A percentile compares a stretch with the other conserved stretches of the same genome.
These are phyloP conservation scores for Helicorthomorpha holstii DNA, from an alignment of 1,140 invertebrate genomes.

Conservation along the genomic window DNA sequence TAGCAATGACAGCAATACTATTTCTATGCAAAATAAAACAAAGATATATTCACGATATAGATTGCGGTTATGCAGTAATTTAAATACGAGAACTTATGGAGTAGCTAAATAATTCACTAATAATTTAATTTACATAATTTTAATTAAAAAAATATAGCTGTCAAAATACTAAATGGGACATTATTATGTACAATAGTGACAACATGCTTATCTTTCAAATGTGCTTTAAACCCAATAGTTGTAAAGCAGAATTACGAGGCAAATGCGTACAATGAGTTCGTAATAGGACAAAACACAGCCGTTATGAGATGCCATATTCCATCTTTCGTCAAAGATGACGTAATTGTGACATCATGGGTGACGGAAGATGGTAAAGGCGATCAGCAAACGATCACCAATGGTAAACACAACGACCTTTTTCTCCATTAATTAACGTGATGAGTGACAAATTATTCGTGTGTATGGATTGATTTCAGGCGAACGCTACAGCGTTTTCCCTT, in stretches of 20 bases:
- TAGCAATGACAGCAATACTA: no score
- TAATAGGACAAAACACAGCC: conserved; percentile 27
- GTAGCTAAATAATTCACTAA: no score
- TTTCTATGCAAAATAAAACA: no score
- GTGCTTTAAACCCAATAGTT: no score
- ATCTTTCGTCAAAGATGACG: conserved; percentile 29
- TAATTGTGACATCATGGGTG: conserved; percentile 27
- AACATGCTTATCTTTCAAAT: no score
- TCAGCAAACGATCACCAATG: not conserved
- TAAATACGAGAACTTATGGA: no score
- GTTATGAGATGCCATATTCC: conserved; percentile 32
- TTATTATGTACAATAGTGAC: no score
- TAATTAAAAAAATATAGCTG: no score
- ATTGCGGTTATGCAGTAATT: no score
- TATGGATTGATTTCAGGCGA: conserved; percentile 14
- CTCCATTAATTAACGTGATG: not conserved
- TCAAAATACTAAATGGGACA: no score
- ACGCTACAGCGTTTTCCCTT: conserved; percentile 17
- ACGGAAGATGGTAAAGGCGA: conserved; percentile 19
- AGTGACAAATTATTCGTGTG: not conserved
- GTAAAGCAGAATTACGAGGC: conserved; percentile 20
- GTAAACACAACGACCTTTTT: not conserved
- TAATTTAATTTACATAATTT: no score
- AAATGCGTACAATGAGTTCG: conserved; percentile 27
- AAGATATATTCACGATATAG: no score